Conservation (phyloP, 1,140 invertebrate species). For the Aplysia californica region DNA sequence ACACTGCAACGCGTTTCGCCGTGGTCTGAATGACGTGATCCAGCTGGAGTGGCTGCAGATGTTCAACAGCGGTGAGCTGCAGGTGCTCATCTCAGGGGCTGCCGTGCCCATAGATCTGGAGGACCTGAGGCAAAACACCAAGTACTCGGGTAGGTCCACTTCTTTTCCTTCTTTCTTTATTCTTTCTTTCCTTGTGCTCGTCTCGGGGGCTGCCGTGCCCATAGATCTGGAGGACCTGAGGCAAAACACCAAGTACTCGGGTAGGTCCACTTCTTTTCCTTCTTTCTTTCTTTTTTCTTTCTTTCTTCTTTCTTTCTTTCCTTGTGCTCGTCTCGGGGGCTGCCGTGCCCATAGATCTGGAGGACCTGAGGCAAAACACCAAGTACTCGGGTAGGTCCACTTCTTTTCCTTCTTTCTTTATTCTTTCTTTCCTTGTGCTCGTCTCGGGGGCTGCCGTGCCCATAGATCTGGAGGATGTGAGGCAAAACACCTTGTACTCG, state of each 20-base stretch:
- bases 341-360: constrained; percentile 89
- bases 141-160: constrained; percentile 65
- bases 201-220: constrained; percentile 92
- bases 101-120: constrained; percentile 91
- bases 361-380: constrained; percentile 83
- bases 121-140: constrained; percentile 82
- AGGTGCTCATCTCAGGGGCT: constrained; percentile 93
- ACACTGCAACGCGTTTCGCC: constrained; percentile 81
- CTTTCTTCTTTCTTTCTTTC: not conserved
- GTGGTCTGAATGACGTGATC: constrained; percentile 87
- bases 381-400: constrained; percentile 65
- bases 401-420: too few species aligned
- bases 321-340: constrained; percentile 92
- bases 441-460: constrained; percentile 94
- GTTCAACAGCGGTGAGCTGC: constrained; percentile 95
- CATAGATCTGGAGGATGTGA: constrained; percentile 92
- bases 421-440: constrained; percentile 73
- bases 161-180: too few species aligned
- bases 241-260: constrained; percentile 72
- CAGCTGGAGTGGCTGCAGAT: constrained; percentile 91
- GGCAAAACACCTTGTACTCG: constrained; percentile 72
- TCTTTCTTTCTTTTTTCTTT: not conserved
- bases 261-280: constrained; percentile 33
- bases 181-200: constrained; percentile 76
- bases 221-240: constrained; percentile 93